Base-by-base conservation (phyloP, 2,888 invertebrate species). In the Agrypnus murinus region DNA sequence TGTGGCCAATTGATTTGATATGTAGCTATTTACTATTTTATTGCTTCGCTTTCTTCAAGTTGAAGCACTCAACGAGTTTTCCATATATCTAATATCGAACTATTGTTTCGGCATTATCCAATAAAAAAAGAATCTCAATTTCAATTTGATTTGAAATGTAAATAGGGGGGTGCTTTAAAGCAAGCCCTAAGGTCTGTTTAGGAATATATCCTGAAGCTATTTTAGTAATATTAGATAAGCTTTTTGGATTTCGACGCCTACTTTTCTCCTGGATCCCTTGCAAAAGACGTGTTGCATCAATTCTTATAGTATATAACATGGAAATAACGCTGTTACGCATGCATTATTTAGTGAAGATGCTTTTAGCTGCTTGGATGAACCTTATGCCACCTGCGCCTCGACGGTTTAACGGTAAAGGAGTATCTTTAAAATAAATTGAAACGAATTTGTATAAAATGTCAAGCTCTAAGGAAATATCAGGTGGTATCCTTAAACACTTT, bases 341-440 rank as follows among this genome's bases (percentile, higher is more conserved):
- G 81, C 81, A 83, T 83, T 83, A 83, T 83, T 83, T 83, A 83
- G 81, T 81, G 82, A 83, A 79, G 81, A 82, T 78, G 83, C 83
- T 83, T 83, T 83, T 83, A 83, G 81, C 81, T 78, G 81, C 78
- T 77, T 71, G 75, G 73, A 68, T 73, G 75, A 78, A 77, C 77
- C 71, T 77, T 71, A 63, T 73, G 75, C 77, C 80, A 81, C 81
- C 82, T 82, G 82, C 70, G 72, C 53, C 74, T 73, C 74, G 69
- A 71, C 73, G 73, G 66, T 67, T 73, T 77, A 75, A 66, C 59
- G 69, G 2, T 55, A 45, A 65, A 31, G 32, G 60, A 36, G 32
- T n/a, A 48, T 25, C 48, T 48, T 55, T 55, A 55, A 36, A 55
- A 36, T 55, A 55, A 55, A 55, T 55, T 12, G 55, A 55, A 55